These are phyloP conservation scores for Aix galericulata DNA, from an alignment of 2,113 vertebrate genomes.

Conservation along the genomic window DNA sequence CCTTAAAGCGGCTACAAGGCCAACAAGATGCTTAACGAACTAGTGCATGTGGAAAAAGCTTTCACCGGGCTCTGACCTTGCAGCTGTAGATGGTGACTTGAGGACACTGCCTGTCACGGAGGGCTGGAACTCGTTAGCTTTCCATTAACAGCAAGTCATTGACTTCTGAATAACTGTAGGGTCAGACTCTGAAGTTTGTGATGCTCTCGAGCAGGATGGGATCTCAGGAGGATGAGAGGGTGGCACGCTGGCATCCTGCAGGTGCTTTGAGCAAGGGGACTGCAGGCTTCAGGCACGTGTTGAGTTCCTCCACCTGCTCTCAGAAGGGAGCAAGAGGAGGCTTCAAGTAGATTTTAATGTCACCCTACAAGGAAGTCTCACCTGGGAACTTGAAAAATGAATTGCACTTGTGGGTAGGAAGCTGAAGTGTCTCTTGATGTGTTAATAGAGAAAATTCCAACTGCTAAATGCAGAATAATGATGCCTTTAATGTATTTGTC, in stretches of 20 bases:
- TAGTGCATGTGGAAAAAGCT: not conserved
- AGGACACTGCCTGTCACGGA: not conserved
- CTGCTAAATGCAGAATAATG: not conserved
- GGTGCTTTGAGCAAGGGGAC: not conserved
- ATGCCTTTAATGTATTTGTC: not conserved
- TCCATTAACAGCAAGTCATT: not conserved
- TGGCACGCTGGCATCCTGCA: not conserved
- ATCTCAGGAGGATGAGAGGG: not conserved
- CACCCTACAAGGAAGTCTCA: not conserved
- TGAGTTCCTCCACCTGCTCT: not conserved
- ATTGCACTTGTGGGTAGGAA: not conserved
- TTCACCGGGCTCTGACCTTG: not conserved
- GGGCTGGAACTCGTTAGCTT: not conserved
- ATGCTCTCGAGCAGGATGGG: accelerated
- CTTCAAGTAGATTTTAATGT: not conserved
- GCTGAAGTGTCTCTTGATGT: not conserved
- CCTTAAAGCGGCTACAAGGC: conserved; percentile 1
- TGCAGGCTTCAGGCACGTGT: accelerated
- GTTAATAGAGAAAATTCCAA: not conserved
- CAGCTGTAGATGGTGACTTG: not conserved
- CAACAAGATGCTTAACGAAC: not conserved
- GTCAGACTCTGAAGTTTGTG: not conserved
- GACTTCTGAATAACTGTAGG: not conserved
- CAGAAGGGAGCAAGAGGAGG: too few relatives aligned
- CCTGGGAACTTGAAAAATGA: not conserved